Conservation (phyloP, 2,888 invertebrate genomes). For the Synergus gifuensis region DNA sequence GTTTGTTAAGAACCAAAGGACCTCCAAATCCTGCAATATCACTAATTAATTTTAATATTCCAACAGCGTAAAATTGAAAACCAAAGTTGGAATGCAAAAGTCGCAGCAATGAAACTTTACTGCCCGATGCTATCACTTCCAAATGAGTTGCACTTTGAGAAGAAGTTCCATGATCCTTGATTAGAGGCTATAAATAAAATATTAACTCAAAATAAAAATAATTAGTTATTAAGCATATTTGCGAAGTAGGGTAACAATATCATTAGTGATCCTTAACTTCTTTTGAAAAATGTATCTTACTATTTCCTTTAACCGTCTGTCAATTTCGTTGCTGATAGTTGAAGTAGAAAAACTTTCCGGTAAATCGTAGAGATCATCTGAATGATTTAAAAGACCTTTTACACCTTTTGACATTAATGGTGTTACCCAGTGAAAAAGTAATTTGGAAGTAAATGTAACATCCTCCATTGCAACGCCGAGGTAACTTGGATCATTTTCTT, state of each 20-base stretch:
- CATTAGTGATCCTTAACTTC: neutral
- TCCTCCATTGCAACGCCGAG: slow-evolving; percentile 92
- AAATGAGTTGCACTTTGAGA: slow-evolving; percentile 48
- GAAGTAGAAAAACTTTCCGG: slow-evolving; percentile 84
- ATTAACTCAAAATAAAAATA: neutral
- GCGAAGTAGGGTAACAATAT: too few relatives aligned
- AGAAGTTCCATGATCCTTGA: slow-evolving; percentile 29
- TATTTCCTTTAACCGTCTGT: slow-evolving; percentile 78
- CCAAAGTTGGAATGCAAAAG: slow-evolving; percentile 89
- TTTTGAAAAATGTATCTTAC: slow-evolving; percentile 52
- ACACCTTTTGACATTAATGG: slow-evolving; percentile 91
- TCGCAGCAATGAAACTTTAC: slow-evolving; percentile 81
- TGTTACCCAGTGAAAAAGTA: slow-evolving; percentile 93
- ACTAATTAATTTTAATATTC: slow-evolving; percentile 88
- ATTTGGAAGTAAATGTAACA: slow-evolving; percentile 83
- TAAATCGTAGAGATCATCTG: slow-evolving; percentile 91
- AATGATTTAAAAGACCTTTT: slow-evolving; percentile 83
- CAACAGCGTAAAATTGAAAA: slow-evolving; percentile 90
- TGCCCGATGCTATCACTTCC: slow-evolving; percentile 61
- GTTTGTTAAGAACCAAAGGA: slow-evolving; percentile 90
- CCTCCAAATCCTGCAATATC: slow-evolving; percentile 93
- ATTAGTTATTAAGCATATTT: too few relatives aligned
- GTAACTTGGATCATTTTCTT: slow-evolving; percentile 83
- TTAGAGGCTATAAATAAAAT: slow-evolving; percentile 49
- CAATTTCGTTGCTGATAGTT: slow-evolving; percentile 82